These are phyloP conservation scores for Drosophila paulistorum DNA, from an alignment of 1,140 invertebrate genomes.

Conservation along the genomic window DNA sequence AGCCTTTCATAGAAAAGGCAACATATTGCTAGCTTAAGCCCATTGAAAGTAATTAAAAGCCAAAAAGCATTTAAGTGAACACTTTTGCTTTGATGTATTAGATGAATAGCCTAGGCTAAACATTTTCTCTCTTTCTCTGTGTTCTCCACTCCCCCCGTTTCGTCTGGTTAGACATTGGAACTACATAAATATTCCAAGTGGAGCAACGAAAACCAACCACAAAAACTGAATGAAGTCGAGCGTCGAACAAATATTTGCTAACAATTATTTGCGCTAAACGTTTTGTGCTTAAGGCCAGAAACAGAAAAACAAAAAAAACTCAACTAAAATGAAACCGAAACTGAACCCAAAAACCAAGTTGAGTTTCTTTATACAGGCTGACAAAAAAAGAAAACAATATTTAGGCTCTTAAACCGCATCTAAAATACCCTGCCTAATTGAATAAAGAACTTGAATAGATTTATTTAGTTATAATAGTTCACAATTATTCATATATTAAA, in stretches of 20 bases:
- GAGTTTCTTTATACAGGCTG: not conserved
- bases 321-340: not conserved
- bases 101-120: not conserved
- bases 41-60: slow-evolving; percentile 51
- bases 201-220: slow-evolving; percentile 34
- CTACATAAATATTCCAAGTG: slow-evolving; percentile 33
- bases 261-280: slow-evolving; percentile 69
- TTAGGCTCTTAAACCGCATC: not conserved
- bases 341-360: not conserved
- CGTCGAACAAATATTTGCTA: slow-evolving; percentile 62
- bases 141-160: not conserved
- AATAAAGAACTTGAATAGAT: no score
- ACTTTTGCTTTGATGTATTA: slow-evolving; percentile 58
- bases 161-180: slow-evolving; percentile 19
- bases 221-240: slow-evolving; percentile 21
- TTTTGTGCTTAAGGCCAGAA: slow-evolving; percentile 26
- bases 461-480: no score
- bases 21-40: slow-evolving; percentile 29
- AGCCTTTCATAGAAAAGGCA: slow-evolving; percentile 12
- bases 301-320: not conserved
- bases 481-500: no score
- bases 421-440: not conserved
- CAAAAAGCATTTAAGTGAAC: slow-evolving; percentile 59
- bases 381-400: not conserved
- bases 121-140: not conserved